These are phyloP conservation scores for Pristionchus arcanus DNA, from an alignment of 2,888 invertebrate genomes.

Conservation along the genomic window DNA sequence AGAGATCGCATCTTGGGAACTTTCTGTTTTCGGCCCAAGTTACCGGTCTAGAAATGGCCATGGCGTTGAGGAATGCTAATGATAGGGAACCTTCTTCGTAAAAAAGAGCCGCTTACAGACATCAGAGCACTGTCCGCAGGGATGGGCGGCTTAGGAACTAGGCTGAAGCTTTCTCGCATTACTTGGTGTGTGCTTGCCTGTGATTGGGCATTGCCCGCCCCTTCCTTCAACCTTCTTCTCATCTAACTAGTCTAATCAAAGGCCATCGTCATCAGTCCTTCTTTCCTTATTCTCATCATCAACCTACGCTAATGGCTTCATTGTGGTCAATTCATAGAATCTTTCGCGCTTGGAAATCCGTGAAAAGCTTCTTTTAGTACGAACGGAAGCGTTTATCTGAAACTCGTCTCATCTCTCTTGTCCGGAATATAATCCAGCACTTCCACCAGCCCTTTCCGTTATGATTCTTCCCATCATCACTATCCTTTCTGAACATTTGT, in stretches of 20 bases:
- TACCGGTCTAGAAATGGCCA: not conserved
- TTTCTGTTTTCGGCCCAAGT: not conserved
- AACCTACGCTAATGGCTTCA: slow-evolving; percentile 25
- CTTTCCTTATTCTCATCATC: slow-evolving; percentile 11
- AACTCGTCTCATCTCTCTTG: not conserved
- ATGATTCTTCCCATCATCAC: too few relatives aligned
- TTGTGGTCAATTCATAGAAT: not conserved
- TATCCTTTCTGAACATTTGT: not conserved
- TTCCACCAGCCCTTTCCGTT: too few relatives aligned
- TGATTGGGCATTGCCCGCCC: not conserved
- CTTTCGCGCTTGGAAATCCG: not conserved
- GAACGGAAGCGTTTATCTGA: not conserved
- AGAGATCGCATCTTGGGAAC: not conserved
- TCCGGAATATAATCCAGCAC: not conserved
- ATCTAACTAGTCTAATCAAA: slow-evolving; percentile 10
- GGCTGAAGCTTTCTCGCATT: not conserved
- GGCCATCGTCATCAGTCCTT: slow-evolving; percentile 8
- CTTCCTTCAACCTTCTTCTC: not conserved
- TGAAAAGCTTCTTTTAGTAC: not conserved
- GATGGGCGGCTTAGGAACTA: not conserved
- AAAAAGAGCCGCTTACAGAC: not conserved
- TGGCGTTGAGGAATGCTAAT: not conserved
- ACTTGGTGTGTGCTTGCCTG: slow-evolving; percentile 1
- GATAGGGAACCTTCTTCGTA: not conserved
- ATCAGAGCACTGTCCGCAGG: not conserved